phyloP scores from a whole-genome alignment of 2,113 vertebrate genomes.

The Collichthys lucidus region DNA sequence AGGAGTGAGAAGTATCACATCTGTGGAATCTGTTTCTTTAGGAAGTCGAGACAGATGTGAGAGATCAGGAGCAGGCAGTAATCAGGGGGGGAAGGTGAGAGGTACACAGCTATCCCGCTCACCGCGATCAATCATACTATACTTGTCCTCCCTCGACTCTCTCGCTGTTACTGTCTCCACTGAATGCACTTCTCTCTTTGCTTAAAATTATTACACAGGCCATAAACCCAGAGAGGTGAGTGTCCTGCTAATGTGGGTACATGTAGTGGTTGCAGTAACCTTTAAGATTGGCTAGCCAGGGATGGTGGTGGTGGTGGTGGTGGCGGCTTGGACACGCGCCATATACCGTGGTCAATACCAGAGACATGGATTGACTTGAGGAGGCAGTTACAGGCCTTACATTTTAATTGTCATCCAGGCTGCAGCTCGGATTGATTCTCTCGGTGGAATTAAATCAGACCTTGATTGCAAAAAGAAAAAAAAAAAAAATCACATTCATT shows the following conservation, averaged over 20 bases:
- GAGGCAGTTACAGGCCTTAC: constrained; percentile 69
- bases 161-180: constrained; percentile 80
- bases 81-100: constrained; percentile 71
- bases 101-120: constrained; percentile 79
- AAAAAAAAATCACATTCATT: background rate
- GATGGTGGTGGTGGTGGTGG: background rate
- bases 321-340: constrained; percentile 74
- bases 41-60: constrained; percentile 80
- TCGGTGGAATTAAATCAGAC: constrained; percentile 29
- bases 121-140: constrained; percentile 79
- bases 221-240: constrained; percentile 82
- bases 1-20: constrained; percentile 43
- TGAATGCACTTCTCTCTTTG: constrained; percentile 81
- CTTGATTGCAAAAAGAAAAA: constrained; percentile 22
- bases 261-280: constrained; percentile 81
- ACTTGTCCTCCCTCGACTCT: constrained; percentile 80
- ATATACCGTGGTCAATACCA: constrained; percentile 77
- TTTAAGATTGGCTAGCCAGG: constrained; percentile 79
- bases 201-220: constrained; percentile 84
- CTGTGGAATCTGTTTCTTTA: constrained; percentile 59
- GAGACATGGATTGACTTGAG: constrained; percentile 67
- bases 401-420: constrained; percentile 73
- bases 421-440: constrained; percentile 57
- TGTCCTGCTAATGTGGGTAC: constrained; percentile 81
- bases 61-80: constrained; percentile 79